Evolutionary conservation across 2,888 invertebrate genomes (phyloP).

Genomic region (Lasioglossum lativentre): DNA sequence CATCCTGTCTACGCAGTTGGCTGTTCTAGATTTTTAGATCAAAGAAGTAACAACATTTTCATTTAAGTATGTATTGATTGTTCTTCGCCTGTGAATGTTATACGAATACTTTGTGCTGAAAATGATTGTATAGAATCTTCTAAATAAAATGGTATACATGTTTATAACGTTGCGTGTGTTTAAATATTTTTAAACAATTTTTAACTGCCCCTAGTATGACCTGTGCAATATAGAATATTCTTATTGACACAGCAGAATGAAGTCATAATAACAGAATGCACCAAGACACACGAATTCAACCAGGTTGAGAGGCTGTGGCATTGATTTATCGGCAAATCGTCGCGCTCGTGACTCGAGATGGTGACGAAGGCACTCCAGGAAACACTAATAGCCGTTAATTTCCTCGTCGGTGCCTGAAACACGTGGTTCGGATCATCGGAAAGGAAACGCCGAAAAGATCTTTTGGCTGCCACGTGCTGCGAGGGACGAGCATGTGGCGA

Average conservation of each 20-base stretch:
- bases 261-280: neutral
- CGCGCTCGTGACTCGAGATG: conserved; percentile 42
- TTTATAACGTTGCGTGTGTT: neutral
- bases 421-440: conserved; percentile 69
- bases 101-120: too few relatives aligned
- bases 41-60: neutral
- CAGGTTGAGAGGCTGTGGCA: neutral
- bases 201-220: neutral
- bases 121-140: neutral
- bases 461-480: conserved; percentile 72
- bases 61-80: too few relatives aligned
- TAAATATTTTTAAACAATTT: neutral
- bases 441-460: conserved; percentile 56
- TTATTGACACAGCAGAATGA: neutral
- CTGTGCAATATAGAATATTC: neutral
- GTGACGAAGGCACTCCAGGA: conserved; percentile 69
- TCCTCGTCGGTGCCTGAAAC: conserved; percentile 63
- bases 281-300: neutral
- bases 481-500: conserved; percentile 60
- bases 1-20: neutral
- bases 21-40: neutral
- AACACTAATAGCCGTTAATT: conserved; percentile 77
- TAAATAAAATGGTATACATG: neutral
- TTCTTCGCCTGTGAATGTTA: too few relatives aligned
- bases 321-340: conserved; percentile 37